Evolutionary conservation across 2,888 invertebrate genomes (phyloP).

Genomic region (Meiosimyza platycephala): DNA sequence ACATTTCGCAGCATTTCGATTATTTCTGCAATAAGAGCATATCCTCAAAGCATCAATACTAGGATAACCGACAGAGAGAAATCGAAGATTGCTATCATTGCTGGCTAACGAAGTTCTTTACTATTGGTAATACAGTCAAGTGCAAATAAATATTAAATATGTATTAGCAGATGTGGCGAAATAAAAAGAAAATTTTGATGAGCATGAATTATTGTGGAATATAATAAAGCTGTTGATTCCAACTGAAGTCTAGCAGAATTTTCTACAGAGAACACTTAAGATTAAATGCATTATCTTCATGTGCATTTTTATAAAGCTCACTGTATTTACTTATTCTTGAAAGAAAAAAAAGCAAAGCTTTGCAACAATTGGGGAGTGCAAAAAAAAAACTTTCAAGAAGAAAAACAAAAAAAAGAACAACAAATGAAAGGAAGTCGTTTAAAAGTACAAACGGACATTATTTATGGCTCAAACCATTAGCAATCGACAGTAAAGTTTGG

Average conservation of each 20-base stretch:
- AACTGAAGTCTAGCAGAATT: no score
- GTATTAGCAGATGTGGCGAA: no score
- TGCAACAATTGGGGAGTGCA: slow-evolving; percentile 14
- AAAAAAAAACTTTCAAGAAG: slow-evolving; percentile 18
- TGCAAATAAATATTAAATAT: no score
- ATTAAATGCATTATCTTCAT: no score
- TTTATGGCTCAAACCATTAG: slow-evolving; percentile 64
- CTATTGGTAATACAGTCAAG: background rate
- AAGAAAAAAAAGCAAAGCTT: slow-evolving; percentile 11
- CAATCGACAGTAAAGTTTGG: slow-evolving; percentile 32
- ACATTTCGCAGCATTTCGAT: slow-evolving; percentile 47
- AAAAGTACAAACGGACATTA: slow-evolving; percentile 67
- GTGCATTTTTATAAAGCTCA: no score
- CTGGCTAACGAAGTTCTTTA: slow-evolving; percentile 45
- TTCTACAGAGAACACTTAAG: no score
- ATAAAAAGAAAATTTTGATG: no score
- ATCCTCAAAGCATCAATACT: slow-evolving; percentile 16
- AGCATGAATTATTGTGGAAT: no score
- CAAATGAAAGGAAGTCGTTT: slow-evolving; percentile 66
- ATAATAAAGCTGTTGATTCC: no score
- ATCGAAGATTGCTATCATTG: slow-evolving; percentile 65
- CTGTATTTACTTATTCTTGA: background rate
- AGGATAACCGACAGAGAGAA: slow-evolving; percentile 42
- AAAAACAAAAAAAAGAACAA: slow-evolving; percentile 46
- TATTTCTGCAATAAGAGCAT: slow-evolving; percentile 18